A percentile compares a stretch with the other conserved stretches of the same genome.
Conservation (phyloP, 2,888 invertebrate genomes). For the Spodoptera picta region DNA sequence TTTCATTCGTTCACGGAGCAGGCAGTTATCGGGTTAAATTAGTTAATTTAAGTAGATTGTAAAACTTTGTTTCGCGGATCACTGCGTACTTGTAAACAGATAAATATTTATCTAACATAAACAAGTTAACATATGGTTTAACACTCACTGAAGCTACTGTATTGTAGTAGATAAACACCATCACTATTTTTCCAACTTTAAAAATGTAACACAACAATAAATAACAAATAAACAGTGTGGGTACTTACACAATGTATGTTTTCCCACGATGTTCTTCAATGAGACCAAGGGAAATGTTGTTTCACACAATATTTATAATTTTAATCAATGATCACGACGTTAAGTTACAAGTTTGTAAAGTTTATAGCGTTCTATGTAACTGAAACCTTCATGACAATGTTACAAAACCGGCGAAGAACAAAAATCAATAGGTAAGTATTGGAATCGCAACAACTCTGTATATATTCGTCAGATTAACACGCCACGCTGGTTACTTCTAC, state of each 20-base stretch:
- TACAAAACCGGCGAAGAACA: slow-evolving; percentile 83
- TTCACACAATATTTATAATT: slow-evolving; percentile 62
- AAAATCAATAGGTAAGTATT: slow-evolving; percentile 83
- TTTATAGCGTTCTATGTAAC: slow-evolving; percentile 64
- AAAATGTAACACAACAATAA: slow-evolving; percentile 17
- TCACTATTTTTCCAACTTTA: background rate
- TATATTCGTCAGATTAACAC: slow-evolving; percentile 72
- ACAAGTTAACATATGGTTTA: slow-evolving; percentile 9
- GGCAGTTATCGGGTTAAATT: slow-evolving; percentile 8
- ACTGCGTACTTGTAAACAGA: background rate
- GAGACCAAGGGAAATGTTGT: slow-evolving; percentile 63
- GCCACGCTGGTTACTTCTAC: slow-evolving; percentile 72
- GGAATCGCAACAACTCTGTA: slow-evolving; percentile 75
- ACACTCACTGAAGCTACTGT: slow-evolving; percentile 1
- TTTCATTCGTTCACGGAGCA: slow-evolving; percentile 25
- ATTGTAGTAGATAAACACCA: slow-evolving; percentile 1
- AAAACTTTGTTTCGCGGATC: background rate
- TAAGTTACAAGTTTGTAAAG: slow-evolving; percentile 42
- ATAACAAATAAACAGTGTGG: slow-evolving; percentile 48
- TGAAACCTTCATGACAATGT: slow-evolving; percentile 80
- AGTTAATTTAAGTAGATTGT: slow-evolving; percentile 7
- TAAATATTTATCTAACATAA: slow-evolving; percentile 12
- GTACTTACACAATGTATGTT: slow-evolving; percentile 72
- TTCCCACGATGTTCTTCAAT: slow-evolving; percentile 78
- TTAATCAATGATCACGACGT: slow-evolving; percentile 51